Evolutionary conservation across 2,113 vertebrate genomes (phyloP).

Genomic region (Boleophthalmus pectinirostris): DNA sequence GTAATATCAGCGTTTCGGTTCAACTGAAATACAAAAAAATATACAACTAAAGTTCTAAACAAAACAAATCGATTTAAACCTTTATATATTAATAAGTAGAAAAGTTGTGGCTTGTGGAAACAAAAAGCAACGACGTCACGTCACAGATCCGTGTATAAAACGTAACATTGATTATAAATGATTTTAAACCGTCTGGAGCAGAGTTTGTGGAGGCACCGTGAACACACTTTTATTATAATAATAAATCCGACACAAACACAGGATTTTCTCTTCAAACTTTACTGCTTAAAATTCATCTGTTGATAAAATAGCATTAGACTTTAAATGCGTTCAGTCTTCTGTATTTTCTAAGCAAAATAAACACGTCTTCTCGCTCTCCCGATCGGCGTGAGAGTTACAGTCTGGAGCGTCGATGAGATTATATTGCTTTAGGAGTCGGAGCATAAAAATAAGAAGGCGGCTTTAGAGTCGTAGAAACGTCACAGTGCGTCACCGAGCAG

Average conservation of each 20-base stretch:
- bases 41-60: too few relatives aligned
- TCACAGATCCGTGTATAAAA: too few relatives aligned
- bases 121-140: too few relatives aligned
- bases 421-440: not conserved
- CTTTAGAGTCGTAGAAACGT: slow-evolving; percentile 27
- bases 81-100: too few relatives aligned
- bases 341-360: slow-evolving; percentile 7
- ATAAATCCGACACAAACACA: not conserved
- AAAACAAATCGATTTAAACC: too few relatives aligned
- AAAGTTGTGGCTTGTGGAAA: too few relatives aligned
- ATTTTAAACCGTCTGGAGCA: too few relatives aligned
- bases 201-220: not conserved
- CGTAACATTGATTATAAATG: too few relatives aligned
- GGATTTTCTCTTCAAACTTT: not conserved
- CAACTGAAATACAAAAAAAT: too few relatives aligned
- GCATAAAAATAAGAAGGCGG: slow-evolving; percentile 7
- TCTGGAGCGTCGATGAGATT: not conserved
- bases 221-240: not conserved
- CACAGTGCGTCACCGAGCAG: slow-evolving; percentile 65
- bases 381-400: not conserved
- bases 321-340: not conserved
- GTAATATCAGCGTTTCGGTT: too few relatives aligned
- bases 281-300: not conserved
- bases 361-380: not conserved
- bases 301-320: not conserved